Conservation (phyloP, 1,140 invertebrate genomes). For the Holcopasites calliopsidis region DNA sequence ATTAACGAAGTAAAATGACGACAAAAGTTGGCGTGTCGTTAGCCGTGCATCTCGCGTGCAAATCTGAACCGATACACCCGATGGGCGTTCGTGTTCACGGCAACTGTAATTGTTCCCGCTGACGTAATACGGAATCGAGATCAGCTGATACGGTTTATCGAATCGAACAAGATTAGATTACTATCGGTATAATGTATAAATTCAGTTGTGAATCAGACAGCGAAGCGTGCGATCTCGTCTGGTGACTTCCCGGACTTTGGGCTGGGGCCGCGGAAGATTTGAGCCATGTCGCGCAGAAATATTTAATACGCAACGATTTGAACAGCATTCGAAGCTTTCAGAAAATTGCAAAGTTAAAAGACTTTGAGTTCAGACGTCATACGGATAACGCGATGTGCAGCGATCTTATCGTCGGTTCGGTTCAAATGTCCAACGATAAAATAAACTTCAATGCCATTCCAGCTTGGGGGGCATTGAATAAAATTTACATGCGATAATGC, state of each 20-base stretch:
- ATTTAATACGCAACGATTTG: neutral
- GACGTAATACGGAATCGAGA: neutral
- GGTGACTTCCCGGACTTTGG: neutral
- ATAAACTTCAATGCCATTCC: neutral
- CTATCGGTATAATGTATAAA: no score
- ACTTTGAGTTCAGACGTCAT: no score
- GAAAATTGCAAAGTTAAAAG: no score
- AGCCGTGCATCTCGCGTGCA: neutral
- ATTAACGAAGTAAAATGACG: neutral
- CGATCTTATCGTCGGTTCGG: neutral
- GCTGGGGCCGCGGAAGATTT: neutral
- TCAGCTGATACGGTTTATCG: neutral
- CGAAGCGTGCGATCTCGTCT: no score
- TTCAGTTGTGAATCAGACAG: neutral
- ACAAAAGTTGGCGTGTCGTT: neutral
- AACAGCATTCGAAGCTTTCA: neutral
- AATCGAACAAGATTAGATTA: neutral
- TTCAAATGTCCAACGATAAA: neutral
- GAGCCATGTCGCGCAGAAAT: neutral
- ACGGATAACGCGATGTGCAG: no score
- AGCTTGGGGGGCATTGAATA: neutral
- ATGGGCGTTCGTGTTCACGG: neutral
- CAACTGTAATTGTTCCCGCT: neutral
- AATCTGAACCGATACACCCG: neutral
- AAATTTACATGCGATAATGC: neutral